Evolutionary conservation across 2,888 invertebrate species (phyloP).

Genomic region (Hirtodrosophila alboralis): DNA sequence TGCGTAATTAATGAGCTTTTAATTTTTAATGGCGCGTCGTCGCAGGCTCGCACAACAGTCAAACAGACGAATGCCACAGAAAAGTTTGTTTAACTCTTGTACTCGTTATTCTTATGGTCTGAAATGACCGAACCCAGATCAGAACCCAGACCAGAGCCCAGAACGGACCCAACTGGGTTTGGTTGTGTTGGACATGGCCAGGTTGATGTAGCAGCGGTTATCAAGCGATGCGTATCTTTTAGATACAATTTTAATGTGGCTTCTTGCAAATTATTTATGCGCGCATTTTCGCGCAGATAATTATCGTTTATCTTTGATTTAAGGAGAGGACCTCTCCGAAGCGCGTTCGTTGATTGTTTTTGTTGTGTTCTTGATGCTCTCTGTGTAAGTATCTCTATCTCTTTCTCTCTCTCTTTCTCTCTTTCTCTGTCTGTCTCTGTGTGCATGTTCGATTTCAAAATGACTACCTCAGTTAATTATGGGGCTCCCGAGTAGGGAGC

Average conservation of each 20-base stretch:
- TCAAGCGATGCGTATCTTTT: conserved; percentile 74
- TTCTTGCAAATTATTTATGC: conserved; percentile 82
- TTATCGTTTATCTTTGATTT: conserved; percentile 83
- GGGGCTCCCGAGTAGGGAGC: conserved; percentile 82
- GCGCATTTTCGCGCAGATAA: conserved; percentile 82
- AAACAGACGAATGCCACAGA: conserved; percentile 40
- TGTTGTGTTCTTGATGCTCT: conserved; percentile 31
- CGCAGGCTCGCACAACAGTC: conserved; percentile 46
- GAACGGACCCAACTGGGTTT: neutral
- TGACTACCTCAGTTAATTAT: conserved; percentile 83
- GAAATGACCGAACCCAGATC: conserved; percentile 11
- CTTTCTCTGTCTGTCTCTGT: conserved; percentile 16
- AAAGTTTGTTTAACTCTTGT: conserved; percentile 58
- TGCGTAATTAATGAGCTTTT: conserved; percentile 83
- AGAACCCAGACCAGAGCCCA: too few species aligned
- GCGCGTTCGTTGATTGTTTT: conserved; percentile 44
- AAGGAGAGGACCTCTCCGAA: conserved; percentile 73
- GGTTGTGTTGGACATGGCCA: conserved; percentile 32
- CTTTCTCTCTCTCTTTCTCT: conserved; percentile 15
- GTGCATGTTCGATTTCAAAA: conserved; percentile 73
- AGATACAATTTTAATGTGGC: conserved; percentile 81
- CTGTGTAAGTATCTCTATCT: conserved; percentile 15
- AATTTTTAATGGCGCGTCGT: conserved; percentile 79
- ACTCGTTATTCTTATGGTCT: conserved; percentile 42
- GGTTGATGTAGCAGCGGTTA: conserved; percentile 43